Evolutionary conservation across 2,113 vertebrate species (phyloP).

Genomic region (Brevimyrus niger): DNA sequence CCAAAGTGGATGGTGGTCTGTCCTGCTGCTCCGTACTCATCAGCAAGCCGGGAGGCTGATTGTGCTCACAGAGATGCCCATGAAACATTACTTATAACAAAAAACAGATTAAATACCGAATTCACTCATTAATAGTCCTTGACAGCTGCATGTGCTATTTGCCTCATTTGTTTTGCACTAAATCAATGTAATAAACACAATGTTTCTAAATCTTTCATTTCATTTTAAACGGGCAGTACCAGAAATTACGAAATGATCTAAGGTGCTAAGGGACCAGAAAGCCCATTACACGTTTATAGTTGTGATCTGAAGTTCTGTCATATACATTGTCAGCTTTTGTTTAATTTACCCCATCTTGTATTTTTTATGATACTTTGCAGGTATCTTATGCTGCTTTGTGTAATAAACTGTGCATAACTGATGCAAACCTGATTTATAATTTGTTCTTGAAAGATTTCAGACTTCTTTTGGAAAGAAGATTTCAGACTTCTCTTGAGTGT

Average conservation of each 20-base stretch:
- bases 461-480: background rate
- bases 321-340: background rate
- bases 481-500: no score
- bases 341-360: background rate
- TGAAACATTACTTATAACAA: background rate
- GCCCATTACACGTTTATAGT: background rate
- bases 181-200: background rate
- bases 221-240: background rate
- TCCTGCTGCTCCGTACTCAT: slow-evolving; percentile 86
- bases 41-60: slow-evolving; percentile 78
- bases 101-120: background rate
- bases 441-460: background rate
- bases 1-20: slow-evolving; percentile 81
- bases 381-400: background rate
- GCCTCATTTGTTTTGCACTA: background rate
- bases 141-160: background rate
- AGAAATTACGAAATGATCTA: background rate
- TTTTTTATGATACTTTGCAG: background rate
- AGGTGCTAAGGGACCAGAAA: background rate
- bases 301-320: background rate
- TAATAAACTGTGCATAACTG: background rate
- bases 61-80: slow-evolving; percentile 17
- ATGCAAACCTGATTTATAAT: background rate
- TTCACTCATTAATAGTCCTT: background rate
- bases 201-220: background rate